A percentile compares a stretch with the other conserved stretches of the same genome.
Evolutionary conservation across 2,797 vertebrate genomes (phyloP).

Genomic region (Dallia pectoralis): DNA sequence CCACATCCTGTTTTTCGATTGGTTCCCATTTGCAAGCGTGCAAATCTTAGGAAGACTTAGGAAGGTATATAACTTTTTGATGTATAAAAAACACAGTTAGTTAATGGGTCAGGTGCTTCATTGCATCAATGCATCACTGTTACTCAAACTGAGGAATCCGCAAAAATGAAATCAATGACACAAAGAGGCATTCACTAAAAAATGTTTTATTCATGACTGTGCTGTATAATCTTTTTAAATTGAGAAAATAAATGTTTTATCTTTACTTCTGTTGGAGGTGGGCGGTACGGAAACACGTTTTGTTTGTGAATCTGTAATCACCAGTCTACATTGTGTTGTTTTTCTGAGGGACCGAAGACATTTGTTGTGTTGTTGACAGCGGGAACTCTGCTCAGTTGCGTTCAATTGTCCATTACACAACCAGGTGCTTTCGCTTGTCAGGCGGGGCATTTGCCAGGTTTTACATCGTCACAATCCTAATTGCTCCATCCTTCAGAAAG

Average conservation of each 20-base stretch:
- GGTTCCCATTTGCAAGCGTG: not conserved
- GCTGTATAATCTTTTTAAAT: not conserved
- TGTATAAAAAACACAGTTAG: not conserved
- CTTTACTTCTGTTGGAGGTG: conserved; percentile 23
- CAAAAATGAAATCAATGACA: not conserved
- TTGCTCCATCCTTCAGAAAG: conserved; percentile 64
- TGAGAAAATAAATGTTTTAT: not conserved
- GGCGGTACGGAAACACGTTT: conserved; percentile 18
- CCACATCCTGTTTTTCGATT: not conserved
- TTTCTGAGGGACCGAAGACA: conserved; percentile 41
- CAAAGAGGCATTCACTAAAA: conserved; percentile 28
- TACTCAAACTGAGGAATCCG: not conserved
- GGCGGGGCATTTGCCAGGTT: conserved; percentile 57
- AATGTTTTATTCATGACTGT: conserved; percentile 24
- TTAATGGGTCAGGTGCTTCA: not conserved
- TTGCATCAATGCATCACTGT: not conserved
- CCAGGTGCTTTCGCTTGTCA: conserved; percentile 72
- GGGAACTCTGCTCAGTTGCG: conserved; percentile 49
- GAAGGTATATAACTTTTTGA: not conserved
- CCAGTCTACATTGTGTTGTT: conserved; percentile 38
- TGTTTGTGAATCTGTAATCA: conserved; percentile 40
- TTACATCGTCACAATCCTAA: conserved; percentile 69
- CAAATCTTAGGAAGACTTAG: not conserved
- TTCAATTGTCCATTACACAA: conserved; percentile 65
- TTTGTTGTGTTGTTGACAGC: conserved; percentile 50